Evolutionary conservation across 2,113 vertebrate genomes (phyloP).

Genomic region (Eurystomus gularis): DNA sequence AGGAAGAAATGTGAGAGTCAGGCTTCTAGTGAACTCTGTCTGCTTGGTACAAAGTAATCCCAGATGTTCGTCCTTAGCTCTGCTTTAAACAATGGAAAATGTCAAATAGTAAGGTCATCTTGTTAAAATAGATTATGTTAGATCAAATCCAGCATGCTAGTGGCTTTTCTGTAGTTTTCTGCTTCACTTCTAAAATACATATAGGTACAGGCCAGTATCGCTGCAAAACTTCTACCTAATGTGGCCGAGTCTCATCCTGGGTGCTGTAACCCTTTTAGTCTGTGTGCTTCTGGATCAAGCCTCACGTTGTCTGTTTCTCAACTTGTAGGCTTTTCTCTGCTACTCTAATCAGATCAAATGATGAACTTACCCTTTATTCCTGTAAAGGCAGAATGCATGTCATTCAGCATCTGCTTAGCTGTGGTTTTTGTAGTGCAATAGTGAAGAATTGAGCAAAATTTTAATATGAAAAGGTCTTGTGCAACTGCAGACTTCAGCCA

Average conservation of each 20-base stretch:
- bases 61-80: slow-evolving; percentile 16
- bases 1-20: background rate
- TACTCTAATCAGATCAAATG: background rate
- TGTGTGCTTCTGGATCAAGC: background rate
- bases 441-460: background rate
- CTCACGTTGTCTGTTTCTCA: background rate
- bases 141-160: background rate
- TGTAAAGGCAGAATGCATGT: background rate
- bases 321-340: background rate
- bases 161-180: background rate
- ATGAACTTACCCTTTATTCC: background rate
- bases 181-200: background rate
- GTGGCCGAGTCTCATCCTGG: background rate
- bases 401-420: background rate
- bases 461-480: background rate
- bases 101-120: background rate
- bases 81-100: slow-evolving; percentile 29
- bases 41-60: background rate
- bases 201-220: background rate
- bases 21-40: background rate
- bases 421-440: background rate
- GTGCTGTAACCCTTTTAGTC: background rate
- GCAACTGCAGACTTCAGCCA: background rate
- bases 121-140: background rate
- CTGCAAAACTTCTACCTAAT: background rate